A percentile compares a stretch with the other conserved stretches of the same genome.
phyloP scores from a whole-genome alignment of 2,797 vertebrate genomes.

The Naso thynnoides region DNA sequence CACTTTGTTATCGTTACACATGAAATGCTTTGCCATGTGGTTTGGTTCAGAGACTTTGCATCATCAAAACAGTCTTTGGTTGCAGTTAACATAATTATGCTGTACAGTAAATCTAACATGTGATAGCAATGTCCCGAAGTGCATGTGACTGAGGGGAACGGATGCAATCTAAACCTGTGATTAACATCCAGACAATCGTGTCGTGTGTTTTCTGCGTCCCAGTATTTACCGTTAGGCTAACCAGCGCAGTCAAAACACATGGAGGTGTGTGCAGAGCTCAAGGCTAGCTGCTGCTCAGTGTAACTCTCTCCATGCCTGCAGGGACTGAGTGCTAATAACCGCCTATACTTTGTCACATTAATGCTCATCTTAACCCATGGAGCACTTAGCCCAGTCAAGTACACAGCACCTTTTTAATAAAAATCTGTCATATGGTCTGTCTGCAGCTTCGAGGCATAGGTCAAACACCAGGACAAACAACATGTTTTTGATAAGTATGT shows the following conservation, averaged over 20 bases:
- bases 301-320: constrained; percentile 10
- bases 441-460: constrained; percentile 50
- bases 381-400: constrained; percentile 63
- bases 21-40: background rate
- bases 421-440: constrained; percentile 40
- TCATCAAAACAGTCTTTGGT: background rate
- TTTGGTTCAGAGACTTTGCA: background rate
- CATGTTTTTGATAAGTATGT: constrained; percentile 35
- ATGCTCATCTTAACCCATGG: constrained; percentile 44
- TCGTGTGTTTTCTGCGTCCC: constrained; percentile 1
- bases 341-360: constrained; percentile 19
- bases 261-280: background rate
- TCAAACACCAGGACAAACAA: constrained; percentile 43
- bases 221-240: constrained; percentile 1
- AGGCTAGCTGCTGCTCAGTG: background rate
- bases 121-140: constrained; percentile 8
- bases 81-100: background rate
- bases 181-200: background rate
- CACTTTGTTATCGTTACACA: constrained; percentile 2
- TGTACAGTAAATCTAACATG: background rate
- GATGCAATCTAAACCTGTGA: constrained; percentile 1
- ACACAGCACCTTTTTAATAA: constrained; percentile 52
- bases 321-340: constrained; percentile 32
- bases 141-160: constrained; percentile 3
- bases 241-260: background rate